A percentile compares a stretch with the other conserved stretches of the same genome.
phyloP scores from a whole-genome alignment of 1,140 invertebrate genomes.

The Diprion similis region DNA sequence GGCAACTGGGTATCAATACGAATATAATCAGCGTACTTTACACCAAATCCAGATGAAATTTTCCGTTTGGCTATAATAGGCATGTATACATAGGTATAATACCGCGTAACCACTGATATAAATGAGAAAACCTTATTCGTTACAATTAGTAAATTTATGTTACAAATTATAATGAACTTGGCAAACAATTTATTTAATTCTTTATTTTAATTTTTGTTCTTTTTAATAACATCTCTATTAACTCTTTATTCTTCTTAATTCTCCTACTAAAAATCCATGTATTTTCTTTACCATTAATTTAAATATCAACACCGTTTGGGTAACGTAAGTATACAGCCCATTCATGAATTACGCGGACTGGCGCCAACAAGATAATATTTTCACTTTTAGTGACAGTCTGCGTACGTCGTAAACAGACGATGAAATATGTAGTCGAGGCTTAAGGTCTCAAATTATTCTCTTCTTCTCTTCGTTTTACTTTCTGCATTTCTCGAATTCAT shows the following conservation, averaged over 20 bases:
- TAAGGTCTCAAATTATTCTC: slow-evolving; percentile 27
- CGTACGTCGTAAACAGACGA: slow-evolving; percentile 16
- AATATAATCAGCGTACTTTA: background rate
- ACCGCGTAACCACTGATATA: slow-evolving; percentile 32
- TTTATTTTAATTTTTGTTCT: background rate
- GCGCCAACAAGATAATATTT: background rate
- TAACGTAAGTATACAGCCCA: slow-evolving; percentile 40
- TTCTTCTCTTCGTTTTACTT: slow-evolving; percentile 17
- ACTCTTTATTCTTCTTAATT: slow-evolving; percentile 14
- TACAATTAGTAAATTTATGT: slow-evolving; percentile 38
- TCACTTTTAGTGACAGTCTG: background rate
- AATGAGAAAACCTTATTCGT: slow-evolving; percentile 38
- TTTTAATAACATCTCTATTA: slow-evolving; percentile 40
- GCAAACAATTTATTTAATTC: slow-evolving; percentile 29
- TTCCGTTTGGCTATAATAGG: background rate
- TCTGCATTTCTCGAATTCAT: slow-evolving; percentile 18
- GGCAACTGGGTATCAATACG: background rate
- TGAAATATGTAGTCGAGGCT: slow-evolving; percentile 35
- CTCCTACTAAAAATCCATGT: slow-evolving; percentile 41
- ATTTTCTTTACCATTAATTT: slow-evolving; percentile 34
- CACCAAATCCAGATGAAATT: background rate
- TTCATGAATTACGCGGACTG: slow-evolving; percentile 3
- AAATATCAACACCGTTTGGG: slow-evolving; percentile 30
- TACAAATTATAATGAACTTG: slow-evolving; percentile 52
- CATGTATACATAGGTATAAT: background rate